Evolutionary conservation across 2,113 vertebrate species (phyloP), one percentile per base, ranked within the genome.

Genomic region (Burhinus bistriatus): DNA sequence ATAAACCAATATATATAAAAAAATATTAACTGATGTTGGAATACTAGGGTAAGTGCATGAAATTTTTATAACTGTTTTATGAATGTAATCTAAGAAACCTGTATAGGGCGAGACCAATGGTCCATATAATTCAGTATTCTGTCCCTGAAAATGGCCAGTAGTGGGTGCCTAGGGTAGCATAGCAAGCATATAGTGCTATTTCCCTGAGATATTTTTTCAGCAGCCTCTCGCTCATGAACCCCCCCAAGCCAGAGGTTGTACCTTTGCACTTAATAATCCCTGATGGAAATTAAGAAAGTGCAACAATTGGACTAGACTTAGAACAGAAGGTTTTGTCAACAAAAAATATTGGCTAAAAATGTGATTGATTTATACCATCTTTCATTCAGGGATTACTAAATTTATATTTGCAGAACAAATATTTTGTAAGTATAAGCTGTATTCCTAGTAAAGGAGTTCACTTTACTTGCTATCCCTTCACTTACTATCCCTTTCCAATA

Each of bases 11-110:
- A 83, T 27, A 68, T 44, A 44, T 44, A 45, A 30, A 54, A 91
- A 86, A 95, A 90, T 40, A 83, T 49, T 49, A 93, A 78, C 90
- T 32, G 40, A 83, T 69, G 90, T 84, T 91, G 92, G 93, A 94
- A 87, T 93, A 52, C 77, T 81, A 7, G 47, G 71, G 85, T 36
- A 72, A 81, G 61, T 44, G 54, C 27, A 44, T 45, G n/a, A 26
- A 51, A 86, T 69, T 27, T 57, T 90, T 95, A 62, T 78, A 52
- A 81, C 89, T 68, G 42, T 78, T 80, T 88, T 97, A 38, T 42
- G 75, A 61, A 61, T 26, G 49, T 45, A 58, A 57, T 57, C 30
- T 34, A 57, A 44, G 72, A 75, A 57, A 40, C 30, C 54, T 57
- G 30, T 57, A 34, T 57, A 57, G 38, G 30, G 52, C 20, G 40